phyloP scores from a whole-genome alignment of 2,888 invertebrate genomes.

The Trachelus iudaicus region DNA sequence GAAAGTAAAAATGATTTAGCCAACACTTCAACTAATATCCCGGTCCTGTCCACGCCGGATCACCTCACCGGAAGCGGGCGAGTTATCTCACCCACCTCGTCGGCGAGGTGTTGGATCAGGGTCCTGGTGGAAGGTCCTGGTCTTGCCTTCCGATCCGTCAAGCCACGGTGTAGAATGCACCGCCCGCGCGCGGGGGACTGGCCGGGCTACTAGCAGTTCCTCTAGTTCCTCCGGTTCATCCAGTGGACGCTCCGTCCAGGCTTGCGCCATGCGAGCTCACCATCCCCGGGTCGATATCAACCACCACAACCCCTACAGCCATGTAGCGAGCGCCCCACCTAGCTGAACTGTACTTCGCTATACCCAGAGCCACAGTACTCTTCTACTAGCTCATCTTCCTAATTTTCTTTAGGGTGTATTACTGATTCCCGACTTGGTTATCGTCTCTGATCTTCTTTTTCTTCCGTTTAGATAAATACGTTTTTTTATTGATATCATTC shows the following conservation, averaged over 20 bases:
- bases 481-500: background rate
- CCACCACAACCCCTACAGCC: slow-evolving; percentile 43
- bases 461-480: background rate
- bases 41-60: background rate
- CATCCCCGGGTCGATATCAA: slow-evolving; percentile 64
- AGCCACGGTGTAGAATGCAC: slow-evolving; percentile 46
- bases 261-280: slow-evolving; percentile 59
- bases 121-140: slow-evolving; percentile 21
- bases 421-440: background rate
- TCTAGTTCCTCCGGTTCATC: slow-evolving; percentile 49
- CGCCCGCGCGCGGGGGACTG: slow-evolving; percentile 63
- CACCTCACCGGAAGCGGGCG: slow-evolving; percentile 30
- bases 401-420: background rate
- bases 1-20: background rate
- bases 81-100: slow-evolving; percentile 28
- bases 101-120: slow-evolving; percentile 27
- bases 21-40: background rate
- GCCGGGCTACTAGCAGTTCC: slow-evolving; percentile 60
- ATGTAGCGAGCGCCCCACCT: slow-evolving; percentile 3
- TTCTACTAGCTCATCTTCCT: slow-evolving; percentile 14
- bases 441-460: background rate
- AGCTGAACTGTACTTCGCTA: background rate
- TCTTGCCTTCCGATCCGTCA: slow-evolving; percentile 19
- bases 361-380: background rate
- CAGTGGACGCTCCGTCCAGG: slow-evolving; percentile 57